Evolutionary conservation across 2,113 vertebrate genomes (phyloP).

Genomic region (Rallus limicola): DNA sequence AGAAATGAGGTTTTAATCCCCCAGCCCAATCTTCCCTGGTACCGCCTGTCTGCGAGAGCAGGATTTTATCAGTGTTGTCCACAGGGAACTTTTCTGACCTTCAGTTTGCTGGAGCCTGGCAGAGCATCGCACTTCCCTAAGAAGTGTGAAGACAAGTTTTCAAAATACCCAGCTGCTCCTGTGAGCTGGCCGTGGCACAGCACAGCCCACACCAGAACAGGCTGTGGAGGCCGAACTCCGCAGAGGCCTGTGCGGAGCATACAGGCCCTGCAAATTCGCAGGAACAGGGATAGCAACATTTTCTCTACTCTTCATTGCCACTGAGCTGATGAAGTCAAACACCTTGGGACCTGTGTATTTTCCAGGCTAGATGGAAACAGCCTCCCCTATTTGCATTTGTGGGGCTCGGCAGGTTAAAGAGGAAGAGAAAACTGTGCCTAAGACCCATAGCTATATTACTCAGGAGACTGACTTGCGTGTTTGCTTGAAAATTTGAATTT

Average conservation of each 20-base stretch:
- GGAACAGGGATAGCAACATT: neutral
- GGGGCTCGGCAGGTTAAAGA: neutral
- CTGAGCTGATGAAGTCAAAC: neutral
- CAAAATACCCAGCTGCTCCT: neutral
- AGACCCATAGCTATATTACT: neutral
- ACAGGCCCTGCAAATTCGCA: neutral
- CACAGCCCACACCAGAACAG: neutral
- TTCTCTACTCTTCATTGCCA: neutral
- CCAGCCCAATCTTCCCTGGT: neutral
- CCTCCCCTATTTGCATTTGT: neutral
- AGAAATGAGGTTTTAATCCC: slow-evolving; percentile 66
- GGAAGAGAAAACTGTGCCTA: neutral
- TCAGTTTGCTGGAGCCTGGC: slow-evolving; percentile 43
- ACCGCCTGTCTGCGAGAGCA: neutral
- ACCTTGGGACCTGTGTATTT: neutral
- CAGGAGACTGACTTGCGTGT: neutral
- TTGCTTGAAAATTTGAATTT: slow-evolving; percentile 1
- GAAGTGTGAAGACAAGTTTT: slow-evolving; percentile 19
- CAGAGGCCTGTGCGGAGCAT: neutral
- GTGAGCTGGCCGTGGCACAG: neutral
- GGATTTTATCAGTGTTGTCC: slow-evolving; percentile 41
- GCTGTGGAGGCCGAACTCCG: neutral
- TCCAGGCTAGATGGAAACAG: neutral
- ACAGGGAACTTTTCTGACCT: slow-evolving; percentile 47
- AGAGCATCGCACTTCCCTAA: neutral